A percentile compares a stretch with the other conserved stretches of the same genome.
These are phyloP conservation scores for Dryadula phaetusa DNA, from an alignment of 2,888 invertebrate genomes.

Conservation along the genomic window DNA sequence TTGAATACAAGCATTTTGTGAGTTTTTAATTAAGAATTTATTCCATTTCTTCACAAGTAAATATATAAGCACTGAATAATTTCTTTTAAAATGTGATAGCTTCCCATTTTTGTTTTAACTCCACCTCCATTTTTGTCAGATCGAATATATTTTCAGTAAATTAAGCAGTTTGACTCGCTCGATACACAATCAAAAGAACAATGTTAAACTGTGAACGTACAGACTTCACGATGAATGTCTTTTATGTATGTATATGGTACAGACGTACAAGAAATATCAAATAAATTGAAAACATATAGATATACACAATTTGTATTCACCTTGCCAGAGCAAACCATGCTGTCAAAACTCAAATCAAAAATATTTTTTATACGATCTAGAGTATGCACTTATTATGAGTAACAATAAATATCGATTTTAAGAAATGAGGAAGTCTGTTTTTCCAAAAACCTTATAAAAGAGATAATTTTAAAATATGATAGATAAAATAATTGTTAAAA, in stretches of 20 bases:
- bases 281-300: constrained; percentile 1
- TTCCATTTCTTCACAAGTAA: constrained; percentile 28
- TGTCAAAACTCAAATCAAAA: constrained; percentile 11
- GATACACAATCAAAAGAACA: constrained; percentile 39
- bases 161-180: constrained; percentile 32
- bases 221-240: constrained; percentile 5
- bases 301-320: constrained; percentile 12
- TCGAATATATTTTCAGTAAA: constrained; percentile 35
- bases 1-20: constrained; percentile 34
- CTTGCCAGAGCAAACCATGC: constrained; percentile 10
- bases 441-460: not conserved
- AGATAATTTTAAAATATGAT: not conserved
- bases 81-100: constrained; percentile 20
- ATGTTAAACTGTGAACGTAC: constrained; percentile 23
- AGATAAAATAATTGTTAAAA: too few relatives aligned
- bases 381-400: not conserved
- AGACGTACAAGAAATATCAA: constrained; percentile 7
- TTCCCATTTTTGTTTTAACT: constrained; percentile 42
- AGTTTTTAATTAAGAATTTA: constrained; percentile 25
- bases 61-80: constrained; percentile 22
- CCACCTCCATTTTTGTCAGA: constrained; percentile 46
- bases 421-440: not conserved
- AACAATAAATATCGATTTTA: not conserved
- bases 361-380: not conserved
- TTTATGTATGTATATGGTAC: constrained; percentile 16